Percentiles rank a stretch among this genome's conserved stretches.
phyloP scores from a whole-genome alignment of 1,140 invertebrate species.

The Aphis craccivora region DNA sequence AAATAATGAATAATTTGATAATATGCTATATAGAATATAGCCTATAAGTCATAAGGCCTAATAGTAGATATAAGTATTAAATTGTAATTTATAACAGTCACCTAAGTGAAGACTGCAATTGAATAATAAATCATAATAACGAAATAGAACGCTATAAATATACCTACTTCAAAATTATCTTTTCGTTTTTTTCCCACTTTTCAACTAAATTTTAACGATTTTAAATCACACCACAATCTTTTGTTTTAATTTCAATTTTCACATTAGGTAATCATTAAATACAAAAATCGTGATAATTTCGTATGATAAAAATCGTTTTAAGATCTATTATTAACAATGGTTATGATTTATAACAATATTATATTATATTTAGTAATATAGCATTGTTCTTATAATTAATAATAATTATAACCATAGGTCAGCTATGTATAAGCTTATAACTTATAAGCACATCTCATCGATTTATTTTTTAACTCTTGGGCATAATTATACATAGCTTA shows the following conservation, averaged over 20 bases:
- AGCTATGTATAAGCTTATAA: neutral
- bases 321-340: neutral
- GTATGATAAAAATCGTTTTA: neutral
- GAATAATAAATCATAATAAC: conserved; percentile 5
- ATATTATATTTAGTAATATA: neutral
- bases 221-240: neutral
- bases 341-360: too few species aligned
- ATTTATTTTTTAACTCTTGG: neutral
- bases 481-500: neutral
- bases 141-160: neutral
- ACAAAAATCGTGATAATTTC: neutral
- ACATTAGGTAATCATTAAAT: too few species aligned
- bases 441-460: neutral
- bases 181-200: neutral
- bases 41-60: neutral
- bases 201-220: neutral
- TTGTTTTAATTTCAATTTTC: neutral
- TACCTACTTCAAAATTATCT: neutral
- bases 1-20: neutral
- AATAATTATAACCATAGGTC: neutral
- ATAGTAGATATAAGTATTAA: neutral
- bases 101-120: neutral
- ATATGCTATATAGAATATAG: neutral
- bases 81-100: neutral
- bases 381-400: neutral